Evolutionary conservation across 2,113 vertebrate genomes (phyloP), one percentile per base, ranked within the genome.

Genomic region (Scomber colias): DNA sequence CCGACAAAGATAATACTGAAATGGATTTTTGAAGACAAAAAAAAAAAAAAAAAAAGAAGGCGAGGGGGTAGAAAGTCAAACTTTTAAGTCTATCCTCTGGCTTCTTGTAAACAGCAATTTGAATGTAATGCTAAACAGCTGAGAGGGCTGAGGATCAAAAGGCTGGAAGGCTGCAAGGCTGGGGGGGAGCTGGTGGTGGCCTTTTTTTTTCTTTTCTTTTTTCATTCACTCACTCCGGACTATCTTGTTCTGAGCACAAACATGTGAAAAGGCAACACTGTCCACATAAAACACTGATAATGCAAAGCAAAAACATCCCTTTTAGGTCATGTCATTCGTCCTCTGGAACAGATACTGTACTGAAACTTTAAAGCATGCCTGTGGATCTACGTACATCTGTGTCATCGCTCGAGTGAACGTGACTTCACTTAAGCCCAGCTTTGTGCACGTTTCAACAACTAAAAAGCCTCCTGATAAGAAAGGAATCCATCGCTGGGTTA

Each of bases 51-150:
- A 59, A 60, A 65, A 16, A 27, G 24, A 27, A 40, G 50, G 16
- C 35, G 0, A 35, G 44, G 44, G 71, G 71, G 59, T 64, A 87
- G 61, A 84, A 81, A 89, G 69, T 89, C 69, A 73, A 89, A 90
- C 81, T 78, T 90, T 83, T 85, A 84, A 89, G 89, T 87, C 69
- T 89, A 24, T 92, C 91, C 87, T 90, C 88, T 83, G 81, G 84
- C 85, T 90, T 93, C 91, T 94, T 94, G 93, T 95, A 95, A 95
- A 95, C 95, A 93, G 83, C 82, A 84, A 93, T 94, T 91, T 91
- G 68, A 90, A 89, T 82, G 79, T 94, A 93, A 94, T 93, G 91
- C 77, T 88, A 84, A 94, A 92, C 94, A 95, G 90, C 92, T 95
- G 94, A 92, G 82, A 78, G 74, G 67, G 64, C 83, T 82, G 83